phyloP scores from a whole-genome alignment of 2,888 invertebrate species.

The Sthenelais limicola region DNA sequence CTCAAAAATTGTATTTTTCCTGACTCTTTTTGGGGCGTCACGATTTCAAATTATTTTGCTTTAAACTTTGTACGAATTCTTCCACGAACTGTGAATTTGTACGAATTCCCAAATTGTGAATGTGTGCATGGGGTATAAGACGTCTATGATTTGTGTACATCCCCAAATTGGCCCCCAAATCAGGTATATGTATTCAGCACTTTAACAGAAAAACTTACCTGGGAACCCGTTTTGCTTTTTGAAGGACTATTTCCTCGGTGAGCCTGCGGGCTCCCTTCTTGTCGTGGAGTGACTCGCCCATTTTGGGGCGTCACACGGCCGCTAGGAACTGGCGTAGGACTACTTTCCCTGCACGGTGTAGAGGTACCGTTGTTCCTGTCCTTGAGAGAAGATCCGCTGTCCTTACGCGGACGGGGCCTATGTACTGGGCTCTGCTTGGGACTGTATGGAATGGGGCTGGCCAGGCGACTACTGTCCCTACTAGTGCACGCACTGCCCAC shows the following conservation, averaged over 20 bases:
- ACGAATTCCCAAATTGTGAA: no score
- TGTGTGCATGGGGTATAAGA: no score
- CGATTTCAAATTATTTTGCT: no score
- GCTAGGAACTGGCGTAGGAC: neutral
- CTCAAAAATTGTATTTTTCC: no score
- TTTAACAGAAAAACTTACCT: neutral
- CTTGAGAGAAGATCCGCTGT: slow-evolving; percentile 1
- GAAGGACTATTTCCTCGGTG: slow-evolving; percentile 21
- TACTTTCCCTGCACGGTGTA: neutral
- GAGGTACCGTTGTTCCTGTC: neutral
- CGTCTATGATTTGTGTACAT: no score
- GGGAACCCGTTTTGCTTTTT: slow-evolving; percentile 1
- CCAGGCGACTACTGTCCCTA: slow-evolving; percentile 43
- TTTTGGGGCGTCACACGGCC: no score
- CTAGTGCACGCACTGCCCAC: slow-evolving; percentile 32
- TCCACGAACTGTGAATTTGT: no score
- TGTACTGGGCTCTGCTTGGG: slow-evolving; percentile 42
- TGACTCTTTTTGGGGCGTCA: no score
- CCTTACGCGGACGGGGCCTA: neutral
- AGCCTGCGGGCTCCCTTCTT: slow-evolving; percentile 9
- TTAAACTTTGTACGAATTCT: no score
- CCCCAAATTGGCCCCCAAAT: no score
- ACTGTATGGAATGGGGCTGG: slow-evolving; percentile 50
- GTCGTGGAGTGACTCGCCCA: slow-evolving; percentile 1
- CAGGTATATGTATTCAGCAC: no score